Evolutionary conservation across 2,797 vertebrate species (phyloP).

Genomic region (Loris lydekkerianus): DNA sequence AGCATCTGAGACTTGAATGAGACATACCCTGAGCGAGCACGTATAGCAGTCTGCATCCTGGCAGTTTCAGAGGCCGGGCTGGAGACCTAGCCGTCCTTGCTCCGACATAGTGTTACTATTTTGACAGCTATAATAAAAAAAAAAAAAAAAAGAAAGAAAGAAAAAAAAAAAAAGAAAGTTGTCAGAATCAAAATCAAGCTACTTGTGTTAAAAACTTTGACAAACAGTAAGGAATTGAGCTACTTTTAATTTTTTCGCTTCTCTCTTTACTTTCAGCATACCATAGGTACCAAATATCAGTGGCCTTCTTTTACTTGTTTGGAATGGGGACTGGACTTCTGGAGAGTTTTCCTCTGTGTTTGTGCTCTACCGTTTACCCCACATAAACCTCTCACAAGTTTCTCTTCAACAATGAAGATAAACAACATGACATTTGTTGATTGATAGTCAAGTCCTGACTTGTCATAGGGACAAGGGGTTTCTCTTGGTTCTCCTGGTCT

Average conservation of each 20-base stretch:
- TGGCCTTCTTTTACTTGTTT: neutral
- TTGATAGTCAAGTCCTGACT: neutral
- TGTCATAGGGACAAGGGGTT: neutral
- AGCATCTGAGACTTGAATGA: too few species aligned
- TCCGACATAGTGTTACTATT: too few species aligned
- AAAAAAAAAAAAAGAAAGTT: too few species aligned
- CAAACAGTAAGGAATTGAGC: neutral
- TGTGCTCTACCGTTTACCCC: neutral
- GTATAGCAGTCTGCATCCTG: too few species aligned
- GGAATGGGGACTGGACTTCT: neutral
- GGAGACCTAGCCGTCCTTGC: too few species aligned
- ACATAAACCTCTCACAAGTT: neutral
- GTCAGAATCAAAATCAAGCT: too few species aligned
- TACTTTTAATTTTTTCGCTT: neutral
- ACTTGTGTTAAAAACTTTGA: too few species aligned
- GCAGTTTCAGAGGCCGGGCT: too few species aligned
- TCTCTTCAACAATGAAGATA: neutral
- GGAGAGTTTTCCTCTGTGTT: neutral
- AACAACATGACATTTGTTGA: neutral
- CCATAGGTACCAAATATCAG: neutral
- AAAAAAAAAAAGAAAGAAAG: too few species aligned
- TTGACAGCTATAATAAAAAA: too few species aligned
- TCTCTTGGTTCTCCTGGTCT: slow-evolving; percentile 11
- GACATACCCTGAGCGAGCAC: too few species aligned
- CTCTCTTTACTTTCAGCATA: neutral